These are phyloP conservation scores for Saturnia pavonia DNA, from an alignment of 2,888 invertebrate species.

Conservation along the genomic window DNA sequence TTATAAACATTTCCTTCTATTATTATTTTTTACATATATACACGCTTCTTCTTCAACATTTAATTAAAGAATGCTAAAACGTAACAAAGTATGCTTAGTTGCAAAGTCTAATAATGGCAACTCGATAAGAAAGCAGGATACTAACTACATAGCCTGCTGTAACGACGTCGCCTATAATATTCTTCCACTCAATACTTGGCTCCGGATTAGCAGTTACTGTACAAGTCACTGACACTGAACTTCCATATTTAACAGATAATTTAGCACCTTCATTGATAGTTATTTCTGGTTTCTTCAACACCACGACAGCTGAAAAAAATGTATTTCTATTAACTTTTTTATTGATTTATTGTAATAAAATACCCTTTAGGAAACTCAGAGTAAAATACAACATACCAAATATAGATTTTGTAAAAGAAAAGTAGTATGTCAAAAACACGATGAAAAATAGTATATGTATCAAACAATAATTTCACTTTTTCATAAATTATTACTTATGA, in stretches of 20 bases:
- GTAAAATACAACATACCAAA: too few species aligned
- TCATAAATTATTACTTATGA: too few species aligned
- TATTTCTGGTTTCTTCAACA: conserved; percentile 25
- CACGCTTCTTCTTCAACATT: too few species aligned
- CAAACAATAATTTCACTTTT: too few species aligned
- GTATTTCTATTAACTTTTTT: not conserved
- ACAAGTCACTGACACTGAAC: conserved; percentile 27
- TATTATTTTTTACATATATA: too few species aligned
- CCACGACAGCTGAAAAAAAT: conserved; percentile 12
- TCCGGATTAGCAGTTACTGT: conserved; percentile 33
- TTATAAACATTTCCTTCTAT: not conserved
- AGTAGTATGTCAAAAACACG: too few species aligned
- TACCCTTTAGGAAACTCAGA: too few species aligned
- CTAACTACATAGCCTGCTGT: not conserved
- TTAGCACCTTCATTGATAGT: conserved; percentile 32
- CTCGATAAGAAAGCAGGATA: not conserved
- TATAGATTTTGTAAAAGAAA: too few species aligned
- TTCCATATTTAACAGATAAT: conserved; percentile 28
- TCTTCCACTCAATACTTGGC: conserved; percentile 22
- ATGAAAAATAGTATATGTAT: too few species aligned
- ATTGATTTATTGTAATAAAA: too few species aligned
- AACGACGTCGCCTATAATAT: not conserved
- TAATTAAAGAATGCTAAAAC: not conserved
- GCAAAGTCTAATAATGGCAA: not conserved
- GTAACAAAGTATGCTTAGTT: not conserved